Conservation (phyloP, 2,797 vertebrate genomes). For the Nannoperca obscura region DNA sequence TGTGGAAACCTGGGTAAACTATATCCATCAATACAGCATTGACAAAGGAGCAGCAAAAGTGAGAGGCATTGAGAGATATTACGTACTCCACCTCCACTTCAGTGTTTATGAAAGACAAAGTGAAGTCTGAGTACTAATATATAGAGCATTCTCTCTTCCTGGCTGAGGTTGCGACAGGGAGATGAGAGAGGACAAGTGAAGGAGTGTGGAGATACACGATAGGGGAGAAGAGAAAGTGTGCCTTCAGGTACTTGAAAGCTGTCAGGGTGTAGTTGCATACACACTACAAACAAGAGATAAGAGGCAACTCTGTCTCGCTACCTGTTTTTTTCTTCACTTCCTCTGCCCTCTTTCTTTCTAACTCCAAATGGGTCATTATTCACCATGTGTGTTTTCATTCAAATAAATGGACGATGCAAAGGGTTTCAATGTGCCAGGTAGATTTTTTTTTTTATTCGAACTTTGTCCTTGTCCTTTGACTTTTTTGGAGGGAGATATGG, state of each 20-base stretch:
- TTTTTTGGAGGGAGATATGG: too few species aligned
- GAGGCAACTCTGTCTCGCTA: constrained; percentile 65
- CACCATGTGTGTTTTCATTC: too few species aligned
- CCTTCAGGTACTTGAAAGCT: constrained; percentile 85
- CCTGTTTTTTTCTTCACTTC: constrained; percentile 70
- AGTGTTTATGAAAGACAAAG: constrained; percentile 45
- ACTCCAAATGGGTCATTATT: too few species aligned
- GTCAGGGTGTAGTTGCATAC: constrained; percentile 80
- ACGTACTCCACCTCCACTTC: constrained; percentile 8
- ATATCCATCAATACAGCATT: background rate
- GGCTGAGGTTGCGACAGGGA: constrained; percentile 56
- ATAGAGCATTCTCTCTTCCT: constrained; percentile 49
- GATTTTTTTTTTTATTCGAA: too few species aligned
- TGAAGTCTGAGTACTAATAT: constrained; percentile 39
- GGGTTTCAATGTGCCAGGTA: too few species aligned
- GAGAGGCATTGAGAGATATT: background rate
- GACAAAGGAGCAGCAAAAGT: constrained; percentile 13
- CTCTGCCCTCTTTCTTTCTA: constrained; percentile 30
- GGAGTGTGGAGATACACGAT: constrained; percentile 73
- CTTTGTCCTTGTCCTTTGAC: too few species aligned
- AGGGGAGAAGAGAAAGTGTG: constrained; percentile 70
- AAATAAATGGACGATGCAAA: too few species aligned
- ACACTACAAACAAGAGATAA: constrained; percentile 82
- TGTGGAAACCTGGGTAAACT: background rate
- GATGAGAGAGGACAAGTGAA: constrained; percentile 64